phyloP scores from a whole-genome alignment of 2,888 invertebrate species.

The Strigamia transsilvanica region DNA sequence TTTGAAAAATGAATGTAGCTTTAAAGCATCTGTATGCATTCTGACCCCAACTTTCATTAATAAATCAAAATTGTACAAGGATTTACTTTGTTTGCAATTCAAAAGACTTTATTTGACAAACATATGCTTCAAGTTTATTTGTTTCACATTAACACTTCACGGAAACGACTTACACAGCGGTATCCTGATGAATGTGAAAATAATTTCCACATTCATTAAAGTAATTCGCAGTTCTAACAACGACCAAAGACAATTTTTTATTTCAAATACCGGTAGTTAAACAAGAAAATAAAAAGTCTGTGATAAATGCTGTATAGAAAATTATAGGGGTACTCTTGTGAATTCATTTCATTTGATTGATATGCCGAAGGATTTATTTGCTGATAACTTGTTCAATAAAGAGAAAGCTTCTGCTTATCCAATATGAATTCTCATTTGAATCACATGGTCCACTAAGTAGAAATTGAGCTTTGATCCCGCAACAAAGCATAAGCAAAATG shows the following conservation, averaged over 20 bases:
- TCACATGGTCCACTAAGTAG: background rate
- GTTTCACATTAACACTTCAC: background rate
- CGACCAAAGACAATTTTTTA: background rate
- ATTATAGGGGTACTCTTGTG: background rate
- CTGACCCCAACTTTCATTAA: background rate
- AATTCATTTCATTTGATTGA: background rate
- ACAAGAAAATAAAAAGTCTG: background rate
- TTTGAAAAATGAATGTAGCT: background rate
- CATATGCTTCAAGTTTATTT: background rate
- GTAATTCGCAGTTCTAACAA: background rate
- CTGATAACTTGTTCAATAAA: background rate
- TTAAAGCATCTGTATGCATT: background rate
- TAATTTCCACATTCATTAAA: background rate
- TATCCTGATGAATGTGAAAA: background rate
- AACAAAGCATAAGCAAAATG: background rate
- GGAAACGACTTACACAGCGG: background rate
- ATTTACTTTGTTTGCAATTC: background rate
- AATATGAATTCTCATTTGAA: background rate
- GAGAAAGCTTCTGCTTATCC: background rate
- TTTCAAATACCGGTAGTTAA: background rate
- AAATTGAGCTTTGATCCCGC: background rate
- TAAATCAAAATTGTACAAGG: background rate
- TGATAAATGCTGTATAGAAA: background rate
- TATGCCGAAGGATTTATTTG: background rate
- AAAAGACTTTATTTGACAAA: background rate